Percentiles rank a stretch among this genome's conserved stretches.
These are phyloP conservation scores for Clarias magur DNA, from an alignment of 2,113 vertebrate species.

Conservation along the genomic window DNA sequence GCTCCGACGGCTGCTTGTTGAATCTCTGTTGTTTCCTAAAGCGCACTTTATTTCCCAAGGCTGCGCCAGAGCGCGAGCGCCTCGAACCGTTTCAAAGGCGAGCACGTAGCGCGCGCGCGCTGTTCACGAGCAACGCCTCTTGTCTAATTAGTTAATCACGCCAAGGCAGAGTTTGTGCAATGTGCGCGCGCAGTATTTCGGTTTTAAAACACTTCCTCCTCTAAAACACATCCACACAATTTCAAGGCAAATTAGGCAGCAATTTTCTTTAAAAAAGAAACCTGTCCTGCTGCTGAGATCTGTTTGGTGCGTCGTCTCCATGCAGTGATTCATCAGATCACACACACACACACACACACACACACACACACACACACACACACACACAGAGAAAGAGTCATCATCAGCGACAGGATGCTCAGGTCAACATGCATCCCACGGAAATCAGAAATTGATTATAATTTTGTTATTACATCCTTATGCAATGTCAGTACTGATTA, in stretches of 20 bases:
- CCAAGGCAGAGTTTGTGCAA: background rate
- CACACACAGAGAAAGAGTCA: background rate
- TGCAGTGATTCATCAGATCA: background rate
- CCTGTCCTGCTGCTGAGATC: background rate
- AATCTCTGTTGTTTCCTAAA: background rate
- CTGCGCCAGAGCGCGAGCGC: background rate
- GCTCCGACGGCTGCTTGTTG: background rate
- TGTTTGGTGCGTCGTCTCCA: background rate
- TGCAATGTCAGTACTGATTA: background rate
- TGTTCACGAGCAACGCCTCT: background rate
- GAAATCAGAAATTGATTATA: background rate
- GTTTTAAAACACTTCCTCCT: background rate
- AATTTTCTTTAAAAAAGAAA: background rate
- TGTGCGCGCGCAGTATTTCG: background rate
- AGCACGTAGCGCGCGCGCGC: background rate
- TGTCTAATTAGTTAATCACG: background rate
- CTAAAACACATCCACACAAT: background rate
- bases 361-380: conserved; percentile 4
- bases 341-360: conserved; percentile 6
- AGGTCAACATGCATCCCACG: background rate
- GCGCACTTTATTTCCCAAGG: background rate
- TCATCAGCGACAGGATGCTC: background rate
- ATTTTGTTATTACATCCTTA: background rate
- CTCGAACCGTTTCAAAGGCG: background rate
- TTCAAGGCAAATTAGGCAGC: background rate